phyloP scores from a whole-genome alignment of 1,140 invertebrate genomes.

The Thaumatotibia leucotreta region DNA sequence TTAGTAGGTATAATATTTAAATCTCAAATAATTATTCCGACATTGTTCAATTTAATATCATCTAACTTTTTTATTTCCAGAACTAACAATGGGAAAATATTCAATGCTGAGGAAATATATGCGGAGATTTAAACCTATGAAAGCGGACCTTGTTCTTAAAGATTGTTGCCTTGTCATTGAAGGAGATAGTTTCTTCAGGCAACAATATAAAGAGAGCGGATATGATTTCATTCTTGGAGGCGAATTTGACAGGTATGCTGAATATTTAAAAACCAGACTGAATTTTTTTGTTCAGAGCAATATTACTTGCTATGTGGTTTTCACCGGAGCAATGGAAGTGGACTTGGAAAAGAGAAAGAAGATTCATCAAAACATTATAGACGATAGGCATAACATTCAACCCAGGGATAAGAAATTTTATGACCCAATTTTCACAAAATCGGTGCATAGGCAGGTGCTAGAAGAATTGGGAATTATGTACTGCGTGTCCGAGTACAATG shows the following conservation, averaged over 20 bases:
- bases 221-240: slow-evolving; percentile 27
- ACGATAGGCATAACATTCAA: slow-evolving; percentile 12
- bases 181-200: slow-evolving; percentile 25
- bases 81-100: not conserved
- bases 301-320: slow-evolving; percentile 29
- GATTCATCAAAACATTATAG: slow-evolving; percentile 27
- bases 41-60: too few species aligned
- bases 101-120: not conserved
- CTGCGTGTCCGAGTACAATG: slow-evolving; percentile 24
- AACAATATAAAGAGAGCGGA: slow-evolving; percentile 22
- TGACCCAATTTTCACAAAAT: slow-evolving; percentile 29
- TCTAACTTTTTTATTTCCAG: not conserved
- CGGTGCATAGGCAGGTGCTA: slow-evolving; percentile 30
- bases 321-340: slow-evolving; percentile 23
- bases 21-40: too few species aligned
- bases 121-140: not conserved
- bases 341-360: slow-evolving; percentile 19
- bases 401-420: slow-evolving; percentile 17
- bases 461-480: slow-evolving; percentile 29
- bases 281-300: slow-evolving; percentile 16
- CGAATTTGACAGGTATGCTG: slow-evolving; percentile 32
- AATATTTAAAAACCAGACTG: slow-evolving; percentile 24
- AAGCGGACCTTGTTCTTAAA: not conserved
- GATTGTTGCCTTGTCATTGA: slow-evolving; percentile 29
- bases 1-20: too few species aligned